Evolutionary conservation across 2,113 vertebrate species (phyloP), one percentile per base, ranked within the genome.

Genomic region (Formicarius rufipectus): DNA sequence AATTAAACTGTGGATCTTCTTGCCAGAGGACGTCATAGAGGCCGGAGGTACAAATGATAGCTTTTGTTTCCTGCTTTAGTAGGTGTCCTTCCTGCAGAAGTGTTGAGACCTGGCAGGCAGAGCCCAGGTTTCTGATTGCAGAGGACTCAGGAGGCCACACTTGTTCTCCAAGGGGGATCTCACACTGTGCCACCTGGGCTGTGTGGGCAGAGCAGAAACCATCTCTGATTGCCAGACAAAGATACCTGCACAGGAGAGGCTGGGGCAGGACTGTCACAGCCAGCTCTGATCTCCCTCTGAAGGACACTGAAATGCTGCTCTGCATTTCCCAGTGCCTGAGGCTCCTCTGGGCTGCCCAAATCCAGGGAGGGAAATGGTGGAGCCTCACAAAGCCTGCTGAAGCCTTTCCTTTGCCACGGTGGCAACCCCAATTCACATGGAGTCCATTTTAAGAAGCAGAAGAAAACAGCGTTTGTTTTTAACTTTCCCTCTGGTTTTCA

Each of bases 1-100:
- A 95, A 93, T 96, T 92, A 93, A 95, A 72, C 69, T 72, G 80
- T 89, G 93, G 80, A 78, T 97, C 93, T 96, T 95, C 86, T 84
- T 90, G 86, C 89, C 45, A 84, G 64, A 67, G 90, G 72, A 91
- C 1, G 5, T 93, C 89, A 74, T 23, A 60, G 64, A 78, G 53
- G 31, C 47, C 71, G 44, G 62, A 77, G 67, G 78, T 67, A 83
- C 77, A 90, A 95, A 71, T 59, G 35, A 67, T 91, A 72, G n/a
- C 33, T 91, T 91, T 89, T 91, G 49, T 90, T 86, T 91, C 64
- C 73, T 82, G 9, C 9, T 58, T 69, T 74, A 64, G 42, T 55
- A 66, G 40, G 50, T 77, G 78, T 63, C 35, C 39, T 77, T 93
- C 73, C 37, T 67, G 72, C 77, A 88, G 55, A 90, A 40, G 45